These are phyloP conservation scores for Zygaena filipendulae DNA, from an alignment of 2,888 invertebrate genomes.

Conservation along the genomic window DNA sequence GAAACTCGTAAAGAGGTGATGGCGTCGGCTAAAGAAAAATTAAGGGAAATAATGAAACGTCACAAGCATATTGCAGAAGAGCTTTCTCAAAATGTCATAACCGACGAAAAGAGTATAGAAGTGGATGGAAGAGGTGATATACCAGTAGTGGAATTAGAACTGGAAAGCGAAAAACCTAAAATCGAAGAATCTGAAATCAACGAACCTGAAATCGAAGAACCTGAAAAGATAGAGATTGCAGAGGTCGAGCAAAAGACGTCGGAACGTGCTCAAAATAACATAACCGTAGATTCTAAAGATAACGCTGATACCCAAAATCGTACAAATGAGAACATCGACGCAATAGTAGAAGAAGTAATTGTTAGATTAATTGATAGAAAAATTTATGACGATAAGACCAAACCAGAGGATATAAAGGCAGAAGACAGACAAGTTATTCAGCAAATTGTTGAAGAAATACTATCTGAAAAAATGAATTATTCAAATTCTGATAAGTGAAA, in stretches of 20 bases:
- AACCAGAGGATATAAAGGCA: slow-evolving; percentile 52
- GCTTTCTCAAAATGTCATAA: slow-evolving; percentile 30
- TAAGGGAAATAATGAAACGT: slow-evolving; percentile 59
- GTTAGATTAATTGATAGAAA: slow-evolving; percentile 56
- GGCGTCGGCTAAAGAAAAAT: slow-evolving; percentile 59
- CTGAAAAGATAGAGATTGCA: slow-evolving; percentile 17
- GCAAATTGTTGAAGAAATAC: slow-evolving; percentile 58
- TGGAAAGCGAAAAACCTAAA: slow-evolving; percentile 44
- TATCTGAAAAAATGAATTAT: slow-evolving; percentile 50
- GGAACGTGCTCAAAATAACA: slow-evolving; percentile 6
- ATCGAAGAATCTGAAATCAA: slow-evolving; percentile 16
- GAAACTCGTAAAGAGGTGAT: slow-evolving; percentile 58
- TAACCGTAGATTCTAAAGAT: slow-evolving; percentile 1
- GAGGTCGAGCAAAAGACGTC: no score
- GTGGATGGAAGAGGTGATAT: slow-evolving; percentile 34
- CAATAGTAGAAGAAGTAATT: slow-evolving; percentile 60
- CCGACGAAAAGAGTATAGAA: slow-evolving; percentile 19
- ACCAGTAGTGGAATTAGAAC: slow-evolving; percentile 30
- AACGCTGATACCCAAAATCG: slow-evolving; percentile 19
- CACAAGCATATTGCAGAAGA: slow-evolving; percentile 53
- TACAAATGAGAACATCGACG: slow-evolving; percentile 46
- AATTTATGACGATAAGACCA: slow-evolving; percentile 62
- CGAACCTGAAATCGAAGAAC: no score
- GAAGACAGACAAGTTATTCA: slow-evolving; percentile 55
- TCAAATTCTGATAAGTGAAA: slow-evolving; percentile 25